Base-by-base conservation (phyloP, 2,888 invertebrate genomes). In the Agriopis aurantiaria region DNA sequence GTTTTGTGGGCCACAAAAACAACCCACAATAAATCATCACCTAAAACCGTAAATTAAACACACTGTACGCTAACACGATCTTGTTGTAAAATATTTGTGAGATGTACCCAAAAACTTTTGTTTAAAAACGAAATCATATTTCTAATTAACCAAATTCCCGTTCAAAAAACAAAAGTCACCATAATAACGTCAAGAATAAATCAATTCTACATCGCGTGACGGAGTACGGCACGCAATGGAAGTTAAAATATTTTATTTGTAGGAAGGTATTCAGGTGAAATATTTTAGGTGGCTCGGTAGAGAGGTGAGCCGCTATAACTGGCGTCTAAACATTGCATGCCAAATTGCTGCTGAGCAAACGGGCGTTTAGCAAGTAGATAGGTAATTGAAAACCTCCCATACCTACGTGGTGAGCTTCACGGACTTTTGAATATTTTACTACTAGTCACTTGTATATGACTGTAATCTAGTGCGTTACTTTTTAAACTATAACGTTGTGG, bases 161-260 rank as follows among this genome's bases (percentile, higher is more conserved):
- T 78, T 78, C 75, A 79, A 69, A 78, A 85, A 84, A 83, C 83
- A 82, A 82, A 82, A 85, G 82, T 78, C 66, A 68, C 73, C 69
- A 77, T 78, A 83, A 80, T 75, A 81, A 80, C 77, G 80, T 80
- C 79, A 74, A 81, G 82, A 83, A 86, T 87, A 87, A 89, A 88
- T 86, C 86, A 85, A 87, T 85, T 83, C 80, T 77, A 81, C 75
- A 84, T 91, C 82, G 91, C 90, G 90, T 91, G 91, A 73, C 74
- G 63, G 76, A 68, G 80, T 78, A 78, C 72, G 87, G 86, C 91
- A 91, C 91, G 91, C 92, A 88, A 91, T 83, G 83, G 78, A 83
- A 84, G 80, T 85, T 80, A 83, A 84, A 85, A 82, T 81, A 82
- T 71, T 76, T 79, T 73, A 77, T 80, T 78, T 75, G 76, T 79